Conservation (phyloP, 2,797 vertebrate genomes). For the Centroberyx gerrardi region DNA sequence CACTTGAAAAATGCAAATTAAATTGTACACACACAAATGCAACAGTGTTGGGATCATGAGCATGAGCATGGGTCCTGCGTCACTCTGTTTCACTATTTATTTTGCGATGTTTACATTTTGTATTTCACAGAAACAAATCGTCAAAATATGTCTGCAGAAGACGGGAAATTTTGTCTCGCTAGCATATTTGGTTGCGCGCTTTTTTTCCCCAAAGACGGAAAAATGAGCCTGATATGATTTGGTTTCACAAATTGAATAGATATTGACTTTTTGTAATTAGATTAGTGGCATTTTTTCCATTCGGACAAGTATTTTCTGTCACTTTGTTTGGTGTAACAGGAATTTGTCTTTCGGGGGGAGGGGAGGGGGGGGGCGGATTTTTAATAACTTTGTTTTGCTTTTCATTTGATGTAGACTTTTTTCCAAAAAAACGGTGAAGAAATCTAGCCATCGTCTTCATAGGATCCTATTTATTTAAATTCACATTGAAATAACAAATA, state of each 20-base stretch:
- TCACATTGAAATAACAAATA: constrained; percentile 84
- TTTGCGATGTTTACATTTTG: constrained; percentile 98
- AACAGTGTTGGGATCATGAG: constrained; percentile 88
- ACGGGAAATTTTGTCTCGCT: constrained; percentile 88
- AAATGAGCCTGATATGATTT: constrained; percentile 90
- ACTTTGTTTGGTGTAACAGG: constrained; percentile 88
- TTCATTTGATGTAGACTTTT: constrained; percentile 39
- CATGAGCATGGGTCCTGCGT: constrained; percentile 93
- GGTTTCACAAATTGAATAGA: constrained; percentile 90
- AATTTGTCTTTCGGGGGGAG: constrained; percentile 65
- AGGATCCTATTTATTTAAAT: constrained; percentile 91
- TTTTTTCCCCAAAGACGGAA: constrained; percentile 88
- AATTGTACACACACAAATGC: constrained; percentile 51
- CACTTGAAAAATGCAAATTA: constrained; percentile 91
- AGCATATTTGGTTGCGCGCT: constrained; percentile 89
- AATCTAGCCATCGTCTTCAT: constrained; percentile 82
- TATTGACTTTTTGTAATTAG: constrained; percentile 89
- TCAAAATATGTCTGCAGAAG: constrained; percentile 92
- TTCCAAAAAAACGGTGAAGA: constrained; percentile 31
- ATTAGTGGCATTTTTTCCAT: constrained; percentile 90
- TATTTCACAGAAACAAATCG: constrained; percentile 96
- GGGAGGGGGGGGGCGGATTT: constrained; percentile 8
- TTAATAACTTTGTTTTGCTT: constrained; percentile 49
- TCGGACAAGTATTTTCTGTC: constrained; percentile 93
- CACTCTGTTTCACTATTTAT: constrained; percentile 97